Conservation (phyloP, 1,140 invertebrate species). For the Gonatopus flavifemur region DNA sequence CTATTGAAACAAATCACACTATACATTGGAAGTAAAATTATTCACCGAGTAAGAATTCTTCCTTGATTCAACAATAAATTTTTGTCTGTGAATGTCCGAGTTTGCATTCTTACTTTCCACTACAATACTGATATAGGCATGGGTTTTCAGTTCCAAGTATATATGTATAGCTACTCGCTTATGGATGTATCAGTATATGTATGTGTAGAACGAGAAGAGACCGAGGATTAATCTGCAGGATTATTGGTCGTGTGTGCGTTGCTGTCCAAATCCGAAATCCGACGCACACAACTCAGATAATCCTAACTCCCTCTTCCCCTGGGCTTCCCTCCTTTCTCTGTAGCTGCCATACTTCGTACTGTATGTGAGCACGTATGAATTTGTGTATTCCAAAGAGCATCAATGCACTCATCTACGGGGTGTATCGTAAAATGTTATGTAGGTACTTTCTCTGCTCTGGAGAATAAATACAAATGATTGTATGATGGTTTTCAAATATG, state of each 20-base stretch:
- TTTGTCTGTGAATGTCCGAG: too few relatives aligned
- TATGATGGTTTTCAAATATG: too few relatives aligned
- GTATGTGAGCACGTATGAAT: constrained; percentile 10
- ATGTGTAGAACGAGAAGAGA: constrained; percentile 18
- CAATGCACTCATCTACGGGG: constrained; percentile 32
- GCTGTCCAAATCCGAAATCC: constrained; percentile 53
- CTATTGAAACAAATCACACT: too few relatives aligned
- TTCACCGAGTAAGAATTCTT: too few relatives aligned
- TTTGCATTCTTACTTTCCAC: too few relatives aligned
- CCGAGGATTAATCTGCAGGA: constrained; percentile 53
- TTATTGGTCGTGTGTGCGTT: constrained; percentile 46
- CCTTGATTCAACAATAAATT: too few relatives aligned
- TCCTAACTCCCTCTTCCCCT: constrained; percentile 38
- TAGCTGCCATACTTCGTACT: background rate
- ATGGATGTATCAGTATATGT: background rate
- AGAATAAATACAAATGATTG: too few relatives aligned
- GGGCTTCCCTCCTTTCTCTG: background rate
- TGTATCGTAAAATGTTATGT: constrained; percentile 25
- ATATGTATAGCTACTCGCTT: too few relatives aligned
- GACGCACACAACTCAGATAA: constrained; percentile 54
- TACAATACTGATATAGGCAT: too few relatives aligned
- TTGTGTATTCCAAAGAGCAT: constrained; percentile 25
- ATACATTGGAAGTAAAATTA: too few relatives aligned
- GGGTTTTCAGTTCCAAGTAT: too few relatives aligned
- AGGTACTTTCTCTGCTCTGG: too few relatives aligned